These are phyloP conservation scores for Psix sp. DNA, from an alignment of 1,140 invertebrate species.

Conservation along the genomic window DNA sequence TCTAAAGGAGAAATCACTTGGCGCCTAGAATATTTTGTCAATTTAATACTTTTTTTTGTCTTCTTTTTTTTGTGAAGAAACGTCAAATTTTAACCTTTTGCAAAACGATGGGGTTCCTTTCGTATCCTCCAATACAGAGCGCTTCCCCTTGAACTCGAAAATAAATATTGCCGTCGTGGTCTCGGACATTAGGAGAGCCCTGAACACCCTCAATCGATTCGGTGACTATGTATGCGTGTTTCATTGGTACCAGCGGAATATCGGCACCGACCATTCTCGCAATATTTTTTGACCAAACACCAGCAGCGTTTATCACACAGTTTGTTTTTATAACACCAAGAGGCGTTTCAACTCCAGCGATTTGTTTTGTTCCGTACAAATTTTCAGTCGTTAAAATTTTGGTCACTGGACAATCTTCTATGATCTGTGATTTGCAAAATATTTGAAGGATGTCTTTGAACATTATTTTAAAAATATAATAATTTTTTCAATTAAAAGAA, in stretches of 20 bases:
- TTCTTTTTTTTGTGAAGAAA: too few relatives aligned
- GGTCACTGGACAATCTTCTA: constrained; percentile 86
- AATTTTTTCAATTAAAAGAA: too few relatives aligned
- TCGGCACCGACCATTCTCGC: constrained; percentile 83
- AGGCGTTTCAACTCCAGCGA: constrained; percentile 86
- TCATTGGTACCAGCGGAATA: constrained; percentile 88
- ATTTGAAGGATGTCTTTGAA: too few relatives aligned
- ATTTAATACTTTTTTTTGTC: too few relatives aligned
- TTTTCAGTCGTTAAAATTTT: constrained; percentile 82
- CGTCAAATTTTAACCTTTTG: too few relatives aligned
- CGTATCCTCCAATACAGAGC: constrained; percentile 91
- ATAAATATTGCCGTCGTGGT: constrained; percentile 90
- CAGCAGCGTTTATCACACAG: constrained; percentile 85
- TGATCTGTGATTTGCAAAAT: constrained; percentile 82
- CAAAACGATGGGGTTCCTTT: constrained; percentile 88
- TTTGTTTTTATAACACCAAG: constrained; percentile 85
- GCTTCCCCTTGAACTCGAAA: constrained; percentile 89
- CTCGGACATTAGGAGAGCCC: constrained; percentile 87
- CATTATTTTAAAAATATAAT: too few relatives aligned
- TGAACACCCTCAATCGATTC: constrained; percentile 85
- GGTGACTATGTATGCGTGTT: constrained; percentile 91
- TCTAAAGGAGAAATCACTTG: constrained; percentile 86
- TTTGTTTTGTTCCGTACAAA: constrained; percentile 79
- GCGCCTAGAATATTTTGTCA: constrained; percentile 77
- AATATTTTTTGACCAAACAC: constrained; percentile 87